phyloP scores from a whole-genome alignment of 92 coral and sea anemone genomes.

The Micromussa lordhowensis region DNA sequence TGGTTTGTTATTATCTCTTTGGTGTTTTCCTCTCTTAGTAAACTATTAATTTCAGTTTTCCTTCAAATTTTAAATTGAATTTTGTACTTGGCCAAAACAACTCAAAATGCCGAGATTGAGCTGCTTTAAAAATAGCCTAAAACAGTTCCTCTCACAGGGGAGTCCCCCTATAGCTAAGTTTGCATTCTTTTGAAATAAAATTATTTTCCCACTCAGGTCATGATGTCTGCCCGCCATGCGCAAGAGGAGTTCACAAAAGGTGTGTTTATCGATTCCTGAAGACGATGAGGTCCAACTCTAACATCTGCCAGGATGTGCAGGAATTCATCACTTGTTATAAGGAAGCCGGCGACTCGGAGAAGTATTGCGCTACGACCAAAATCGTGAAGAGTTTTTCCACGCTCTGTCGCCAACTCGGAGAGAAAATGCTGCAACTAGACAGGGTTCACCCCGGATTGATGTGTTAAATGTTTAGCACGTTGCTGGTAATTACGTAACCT shows the following conservation, averaged over 20 bases:
- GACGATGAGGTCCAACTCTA: constrained; percentile 56
- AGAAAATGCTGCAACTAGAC: constrained; percentile 65
- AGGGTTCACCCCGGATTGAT: constrained; percentile 69
- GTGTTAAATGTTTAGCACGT: constrained; percentile 53
- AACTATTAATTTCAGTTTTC: no score
- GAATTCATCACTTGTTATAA: constrained; percentile 70
- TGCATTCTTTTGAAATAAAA: not conserved
- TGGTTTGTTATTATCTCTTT: no score
- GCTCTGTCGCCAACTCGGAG: constrained; percentile 72
- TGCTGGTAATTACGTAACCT: not conserved
- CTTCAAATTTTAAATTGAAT: no score
- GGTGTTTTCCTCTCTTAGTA: no score
- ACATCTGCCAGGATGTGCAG: constrained; percentile 82
- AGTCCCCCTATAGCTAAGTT: not conserved
- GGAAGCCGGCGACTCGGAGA: constrained; percentile 24
- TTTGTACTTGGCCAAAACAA: no score
- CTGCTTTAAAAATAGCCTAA: no score
- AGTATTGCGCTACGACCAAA: constrained; percentile 10
- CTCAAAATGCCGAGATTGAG: no score
- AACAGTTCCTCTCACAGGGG: no score
- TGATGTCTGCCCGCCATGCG: constrained; percentile 44
- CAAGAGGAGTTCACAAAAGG: constrained; percentile 48
- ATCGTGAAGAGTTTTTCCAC: constrained; percentile 64
- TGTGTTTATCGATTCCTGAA: constrained; percentile 67
- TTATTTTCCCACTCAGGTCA: not conserved